Conservation (phyloP, 2,113 vertebrate species). For the Pygathrix nemaeus region DNA sequence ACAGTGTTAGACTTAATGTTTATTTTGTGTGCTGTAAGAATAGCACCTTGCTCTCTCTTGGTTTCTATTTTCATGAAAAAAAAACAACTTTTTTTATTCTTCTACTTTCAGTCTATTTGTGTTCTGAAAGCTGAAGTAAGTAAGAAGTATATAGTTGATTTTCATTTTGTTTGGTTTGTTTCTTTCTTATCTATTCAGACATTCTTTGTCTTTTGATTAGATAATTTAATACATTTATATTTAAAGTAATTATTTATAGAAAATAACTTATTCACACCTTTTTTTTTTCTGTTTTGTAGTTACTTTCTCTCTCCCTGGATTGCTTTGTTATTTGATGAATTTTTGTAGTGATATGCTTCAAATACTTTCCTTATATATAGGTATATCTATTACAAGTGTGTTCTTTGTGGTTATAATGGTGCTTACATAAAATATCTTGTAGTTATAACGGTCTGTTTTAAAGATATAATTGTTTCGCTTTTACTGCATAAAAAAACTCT, state of each 20-base stretch:
- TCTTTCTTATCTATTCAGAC: not conserved
- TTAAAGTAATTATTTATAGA: not conserved
- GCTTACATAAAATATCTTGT: too few species aligned
- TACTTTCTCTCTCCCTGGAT: not conserved
- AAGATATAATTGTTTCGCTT: too few species aligned
- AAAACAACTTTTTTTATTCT: not conserved
- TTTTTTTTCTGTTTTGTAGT: not conserved
- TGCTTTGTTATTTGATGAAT: not conserved
- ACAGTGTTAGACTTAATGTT: not conserved
- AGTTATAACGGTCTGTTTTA: too few species aligned
- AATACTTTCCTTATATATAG: not conserved
- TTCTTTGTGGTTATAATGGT: not conserved
- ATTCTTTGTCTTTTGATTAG: not conserved
- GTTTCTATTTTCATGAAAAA: not conserved
- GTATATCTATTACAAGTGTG: not conserved
- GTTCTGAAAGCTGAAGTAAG: not conserved
- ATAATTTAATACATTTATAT: not conserved
- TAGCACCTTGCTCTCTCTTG: not conserved
- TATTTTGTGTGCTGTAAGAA: not conserved
- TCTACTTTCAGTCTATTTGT: not conserved
- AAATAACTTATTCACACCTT: not conserved
- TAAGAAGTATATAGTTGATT: not conserved
- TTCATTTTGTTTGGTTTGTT: not conserved
- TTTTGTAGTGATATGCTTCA: not conserved
- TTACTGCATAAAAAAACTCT: not conserved